phyloP scores from a whole-genome alignment of 2,888 invertebrate species.

The Lasius fuliginosus region DNA sequence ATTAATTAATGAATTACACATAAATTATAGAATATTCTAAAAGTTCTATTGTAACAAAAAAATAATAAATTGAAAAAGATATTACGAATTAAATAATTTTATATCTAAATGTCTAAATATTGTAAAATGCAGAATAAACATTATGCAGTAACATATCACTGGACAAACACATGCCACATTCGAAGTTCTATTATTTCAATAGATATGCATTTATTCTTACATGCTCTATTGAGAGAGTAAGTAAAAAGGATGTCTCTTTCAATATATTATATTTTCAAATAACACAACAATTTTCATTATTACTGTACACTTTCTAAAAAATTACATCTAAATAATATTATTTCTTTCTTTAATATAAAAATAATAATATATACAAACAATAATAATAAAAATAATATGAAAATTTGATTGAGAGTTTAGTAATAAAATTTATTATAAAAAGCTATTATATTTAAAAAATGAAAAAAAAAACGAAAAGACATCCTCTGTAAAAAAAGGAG shows the following conservation, averaged over 20 bases:
- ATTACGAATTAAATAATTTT: neutral
- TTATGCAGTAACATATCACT: slow-evolving; percentile 36
- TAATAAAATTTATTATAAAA: neutral
- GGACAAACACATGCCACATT: slow-evolving; percentile 64
- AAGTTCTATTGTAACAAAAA: neutral
- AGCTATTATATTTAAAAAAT: slow-evolving; percentile 1
- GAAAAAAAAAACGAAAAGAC: slow-evolving; percentile 55
- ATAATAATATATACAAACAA: neutral
- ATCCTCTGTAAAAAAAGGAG: slow-evolving; percentile 54
- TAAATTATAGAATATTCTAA: neutral
- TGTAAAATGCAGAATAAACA: slow-evolving; percentile 31
- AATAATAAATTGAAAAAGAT: neutral
- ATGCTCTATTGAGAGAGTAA: slow-evolving; percentile 61
- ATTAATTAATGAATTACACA: neutral
- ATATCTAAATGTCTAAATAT: neutral
- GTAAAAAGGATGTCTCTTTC: slow-evolving; percentile 64
- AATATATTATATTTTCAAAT: slow-evolving; percentile 48
- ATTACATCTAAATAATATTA: neutral
- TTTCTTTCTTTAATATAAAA: neutral
- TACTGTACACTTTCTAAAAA: neutral
- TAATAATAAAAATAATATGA: neutral
- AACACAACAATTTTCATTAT: neutral
- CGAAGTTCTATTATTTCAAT: slow-evolving; percentile 22
- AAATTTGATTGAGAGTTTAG: slow-evolving; percentile 8
- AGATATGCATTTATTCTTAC: slow-evolving; percentile 53